A percentile compares a stretch with the other conserved stretches of the same genome.
phyloP scores from a whole-genome alignment of 2,888 invertebrate species.

The Sialis lutaria region DNA sequence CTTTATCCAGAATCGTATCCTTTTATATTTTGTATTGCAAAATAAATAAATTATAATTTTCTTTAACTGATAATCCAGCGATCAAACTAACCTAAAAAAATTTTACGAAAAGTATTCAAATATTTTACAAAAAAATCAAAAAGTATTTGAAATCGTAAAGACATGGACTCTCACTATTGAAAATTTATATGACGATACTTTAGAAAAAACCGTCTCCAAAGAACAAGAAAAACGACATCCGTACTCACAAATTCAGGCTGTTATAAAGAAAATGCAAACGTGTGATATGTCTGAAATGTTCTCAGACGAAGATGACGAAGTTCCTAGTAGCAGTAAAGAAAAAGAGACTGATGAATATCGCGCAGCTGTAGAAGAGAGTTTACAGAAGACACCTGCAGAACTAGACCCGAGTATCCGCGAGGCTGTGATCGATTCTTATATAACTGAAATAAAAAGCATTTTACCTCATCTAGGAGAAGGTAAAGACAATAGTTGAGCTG shows the following conservation, averaged over 20 bases:
- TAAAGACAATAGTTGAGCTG: conserved; percentile 4
- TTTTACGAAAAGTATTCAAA: too few species aligned
- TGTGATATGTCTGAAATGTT: not conserved
- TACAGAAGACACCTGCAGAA: not conserved
- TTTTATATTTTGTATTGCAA: too few species aligned
- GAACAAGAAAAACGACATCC: too few species aligned
- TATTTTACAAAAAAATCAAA: too few species aligned
- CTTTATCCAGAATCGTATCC: not conserved
- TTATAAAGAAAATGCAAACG: not conserved
- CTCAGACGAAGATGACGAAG: not conserved
- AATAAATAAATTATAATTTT: too few species aligned
- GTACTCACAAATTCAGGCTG: too few species aligned
- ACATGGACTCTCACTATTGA: too few species aligned
- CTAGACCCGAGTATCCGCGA: not conserved
- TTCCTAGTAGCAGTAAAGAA: not conserved
- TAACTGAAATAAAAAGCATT: conserved; percentile 31
- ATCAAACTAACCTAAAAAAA: too few species aligned
- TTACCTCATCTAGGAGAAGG: conserved; percentile 70
- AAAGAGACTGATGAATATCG: not conserved
- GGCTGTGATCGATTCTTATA: conserved; percentile 22
- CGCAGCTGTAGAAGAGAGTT: conserved; percentile 1
- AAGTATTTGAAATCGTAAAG: too few species aligned
- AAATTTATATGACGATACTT: too few species aligned
- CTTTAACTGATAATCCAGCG: too few species aligned
- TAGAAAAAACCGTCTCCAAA: too few species aligned